Evolutionary conservation across 2,888 invertebrate genomes (phyloP).

Genomic region (Barypeithes pellucidus): DNA sequence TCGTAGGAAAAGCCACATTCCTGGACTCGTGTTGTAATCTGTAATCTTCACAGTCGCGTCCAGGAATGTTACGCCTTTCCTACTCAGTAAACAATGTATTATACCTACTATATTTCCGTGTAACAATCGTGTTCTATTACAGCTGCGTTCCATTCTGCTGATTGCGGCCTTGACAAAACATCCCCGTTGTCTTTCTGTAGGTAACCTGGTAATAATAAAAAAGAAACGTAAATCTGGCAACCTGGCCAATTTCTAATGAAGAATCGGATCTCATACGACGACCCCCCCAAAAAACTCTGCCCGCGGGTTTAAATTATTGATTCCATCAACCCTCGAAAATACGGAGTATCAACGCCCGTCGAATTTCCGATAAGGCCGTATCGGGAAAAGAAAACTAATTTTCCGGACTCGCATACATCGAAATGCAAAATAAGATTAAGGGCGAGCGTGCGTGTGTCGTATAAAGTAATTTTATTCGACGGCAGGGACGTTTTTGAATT

Average conservation of each 20-base stretch:
- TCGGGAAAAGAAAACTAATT: slow-evolving; percentile 49
- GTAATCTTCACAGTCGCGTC: no score
- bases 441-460: slow-evolving; percentile 24
- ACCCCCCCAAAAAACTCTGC: slow-evolving; percentile 42
- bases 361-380: slow-evolving; percentile 44
- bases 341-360: slow-evolving; percentile 32
- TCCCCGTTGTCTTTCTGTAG: no score
- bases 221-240: slow-evolving; percentile 30
- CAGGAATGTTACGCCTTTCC: no score
- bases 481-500: no score
- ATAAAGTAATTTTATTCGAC: background rate
- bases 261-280: slow-evolving; percentile 40
- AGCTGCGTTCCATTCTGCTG: no score
- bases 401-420: slow-evolving; percentile 37
- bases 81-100: no score
- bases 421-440: slow-evolving; percentile 47
- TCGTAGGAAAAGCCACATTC: no score
- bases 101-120: no score
- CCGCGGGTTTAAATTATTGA: slow-evolving; percentile 55
- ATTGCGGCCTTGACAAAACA: no score
- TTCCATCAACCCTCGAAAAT: slow-evolving; percentile 37
- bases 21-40: no score
- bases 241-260: slow-evolving; percentile 30
- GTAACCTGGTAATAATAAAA: background rate
- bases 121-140: no score